phyloP scores from a whole-genome alignment of 92 coral and sea anemone species.

The Actinostola sp. region DNA sequence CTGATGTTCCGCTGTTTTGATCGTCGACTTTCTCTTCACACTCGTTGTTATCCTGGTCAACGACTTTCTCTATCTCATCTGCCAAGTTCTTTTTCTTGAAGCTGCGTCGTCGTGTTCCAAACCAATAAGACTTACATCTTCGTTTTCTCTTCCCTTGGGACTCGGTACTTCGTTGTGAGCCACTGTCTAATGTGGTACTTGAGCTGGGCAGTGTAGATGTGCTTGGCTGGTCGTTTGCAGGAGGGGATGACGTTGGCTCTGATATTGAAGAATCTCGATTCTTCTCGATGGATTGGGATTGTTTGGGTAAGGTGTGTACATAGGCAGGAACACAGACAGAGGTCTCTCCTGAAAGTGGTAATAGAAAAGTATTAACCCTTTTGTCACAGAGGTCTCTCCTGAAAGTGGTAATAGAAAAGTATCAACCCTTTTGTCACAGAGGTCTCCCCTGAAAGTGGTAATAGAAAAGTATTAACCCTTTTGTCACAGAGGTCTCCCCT shows the following conservation, averaged over 20 bases:
- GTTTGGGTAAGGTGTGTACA: slow-evolving; percentile 61
- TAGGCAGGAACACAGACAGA: slow-evolving; percentile 84
- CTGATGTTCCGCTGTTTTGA: not conserved
- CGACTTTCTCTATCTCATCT: not conserved
- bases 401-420: too few relatives aligned
- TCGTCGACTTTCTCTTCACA: slow-evolving; percentile 20
- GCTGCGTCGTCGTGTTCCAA: slow-evolving; percentile 39
- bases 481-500: too few relatives aligned
- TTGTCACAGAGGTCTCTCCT: not conserved
- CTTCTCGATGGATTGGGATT: not conserved
- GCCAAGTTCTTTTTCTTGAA: slow-evolving; percentile 12
- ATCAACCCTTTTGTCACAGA: too few relatives aligned
- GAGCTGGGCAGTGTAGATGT: not conserved
- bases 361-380: not conserved
- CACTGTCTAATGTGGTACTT: slow-evolving; percentile 5
- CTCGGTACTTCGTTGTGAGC: slow-evolving; percentile 6
- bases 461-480: too few relatives aligned
- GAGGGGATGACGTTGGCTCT: slow-evolving; percentile 3
- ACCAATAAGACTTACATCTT: slow-evolving; percentile 13
- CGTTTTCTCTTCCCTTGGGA: not conserved
- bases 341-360: slow-evolving; percentile 56
- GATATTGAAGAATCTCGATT: slow-evolving; percentile 14
- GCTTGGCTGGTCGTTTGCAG: not conserved
- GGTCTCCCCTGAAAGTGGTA: too few relatives aligned
- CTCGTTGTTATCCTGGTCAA: slow-evolving; percentile 4